These are phyloP conservation scores for Mormyrops boulengeri DNA, from an alignment of 2,797 vertebrate genomes.

Conservation along the genomic window DNA sequence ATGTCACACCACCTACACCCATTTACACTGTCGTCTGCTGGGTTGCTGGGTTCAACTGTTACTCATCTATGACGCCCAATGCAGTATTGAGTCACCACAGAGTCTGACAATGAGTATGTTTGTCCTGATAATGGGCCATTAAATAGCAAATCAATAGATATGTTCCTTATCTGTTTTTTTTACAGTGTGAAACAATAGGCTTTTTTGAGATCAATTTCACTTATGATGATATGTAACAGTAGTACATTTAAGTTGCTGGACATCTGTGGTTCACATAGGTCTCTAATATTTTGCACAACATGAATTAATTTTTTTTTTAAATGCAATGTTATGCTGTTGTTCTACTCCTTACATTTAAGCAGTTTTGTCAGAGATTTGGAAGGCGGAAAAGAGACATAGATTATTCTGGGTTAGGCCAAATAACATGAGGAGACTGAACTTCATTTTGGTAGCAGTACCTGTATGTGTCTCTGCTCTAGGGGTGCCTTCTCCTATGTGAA, in stretches of 20 bases:
- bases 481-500: slow-evolving; percentile 92
- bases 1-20: slow-evolving; percentile 19
- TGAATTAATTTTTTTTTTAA: background rate
- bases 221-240: background rate
- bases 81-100: background rate
- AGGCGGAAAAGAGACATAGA: background rate
- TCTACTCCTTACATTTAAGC: background rate
- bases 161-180: background rate
- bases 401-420: background rate
- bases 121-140: background rate
- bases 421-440: background rate
- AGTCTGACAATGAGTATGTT: background rate
- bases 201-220: background rate
- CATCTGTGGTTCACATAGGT: background rate
- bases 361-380: background rate
- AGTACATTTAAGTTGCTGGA: background rate
- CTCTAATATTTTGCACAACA: background rate
- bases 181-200: background rate
- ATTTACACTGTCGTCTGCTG: slow-evolving; percentile 7
- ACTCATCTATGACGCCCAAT: background rate
- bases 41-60: slow-evolving; percentile 3
- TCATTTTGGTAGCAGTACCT: background rate
- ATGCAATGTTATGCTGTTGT: background rate
- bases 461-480: slow-evolving; percentile 49
- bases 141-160: background rate